Evolutionary conservation across 2,113 vertebrate genomes (phyloP).

Genomic region (Plestiodon gilberti): DNA sequence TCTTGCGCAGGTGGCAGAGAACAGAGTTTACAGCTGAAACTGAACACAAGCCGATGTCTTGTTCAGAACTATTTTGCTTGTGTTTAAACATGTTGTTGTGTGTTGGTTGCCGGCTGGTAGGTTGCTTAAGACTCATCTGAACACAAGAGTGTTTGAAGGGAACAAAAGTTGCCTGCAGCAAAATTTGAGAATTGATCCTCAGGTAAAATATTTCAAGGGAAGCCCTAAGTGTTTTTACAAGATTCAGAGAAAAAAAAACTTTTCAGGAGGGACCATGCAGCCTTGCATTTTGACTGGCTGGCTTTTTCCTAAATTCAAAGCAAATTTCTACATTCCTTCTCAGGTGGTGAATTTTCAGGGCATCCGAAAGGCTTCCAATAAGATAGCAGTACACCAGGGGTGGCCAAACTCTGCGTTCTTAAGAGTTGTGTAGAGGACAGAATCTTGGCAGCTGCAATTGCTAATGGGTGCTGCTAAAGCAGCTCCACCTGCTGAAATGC

Average conservation of each 20-base stretch:
- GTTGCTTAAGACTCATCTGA: neutral
- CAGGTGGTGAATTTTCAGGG: too few species aligned
- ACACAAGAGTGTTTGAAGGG: neutral
- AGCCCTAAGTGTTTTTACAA: neutral
- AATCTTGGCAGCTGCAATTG: too few species aligned
- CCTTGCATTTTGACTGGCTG: neutral
- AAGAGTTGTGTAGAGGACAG: too few species aligned
- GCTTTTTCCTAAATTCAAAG: neutral
- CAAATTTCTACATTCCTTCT: neutral
- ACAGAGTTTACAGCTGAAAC: neutral
- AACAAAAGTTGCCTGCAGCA: neutral
- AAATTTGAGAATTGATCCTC: neutral
- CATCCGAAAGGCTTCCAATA: neutral
- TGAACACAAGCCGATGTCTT: neutral
- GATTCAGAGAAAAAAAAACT: neutral
- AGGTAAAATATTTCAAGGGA: neutral
- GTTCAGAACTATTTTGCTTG: neutral
- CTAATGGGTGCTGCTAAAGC: too few species aligned
- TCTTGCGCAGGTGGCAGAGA: conserved; percentile 12
- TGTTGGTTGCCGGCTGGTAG: neutral
- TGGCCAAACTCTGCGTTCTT: too few species aligned
- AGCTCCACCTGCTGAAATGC: too few species aligned
- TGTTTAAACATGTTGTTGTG: neutral
- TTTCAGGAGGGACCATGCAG: neutral
- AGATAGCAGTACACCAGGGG: too few species aligned